Evolutionary conservation across 2,113 vertebrate species (phyloP).

Genomic region (Micronycteris hirsuta): DNA sequence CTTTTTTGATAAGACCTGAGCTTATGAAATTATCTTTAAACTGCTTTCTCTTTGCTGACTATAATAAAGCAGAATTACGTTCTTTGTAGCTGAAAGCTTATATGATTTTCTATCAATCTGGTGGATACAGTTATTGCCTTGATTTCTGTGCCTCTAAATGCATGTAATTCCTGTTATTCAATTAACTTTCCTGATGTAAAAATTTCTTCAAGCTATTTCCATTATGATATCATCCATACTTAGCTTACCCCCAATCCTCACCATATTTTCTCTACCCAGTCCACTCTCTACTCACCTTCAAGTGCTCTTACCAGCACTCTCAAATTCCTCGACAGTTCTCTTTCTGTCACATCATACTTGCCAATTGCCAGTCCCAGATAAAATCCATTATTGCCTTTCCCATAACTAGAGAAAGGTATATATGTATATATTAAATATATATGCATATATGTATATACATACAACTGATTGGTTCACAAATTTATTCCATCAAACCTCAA

Average conservation of each 20-base stretch:
- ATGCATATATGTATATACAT: not conserved
- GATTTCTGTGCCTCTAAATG: not conserved
- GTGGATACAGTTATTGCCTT: not conserved
- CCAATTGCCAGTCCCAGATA: not conserved
- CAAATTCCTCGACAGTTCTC: not conserved
- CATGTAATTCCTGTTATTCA: not conserved
- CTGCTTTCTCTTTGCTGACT: conserved; percentile 24
- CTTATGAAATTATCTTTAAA: conserved; percentile 37
- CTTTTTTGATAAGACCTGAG: not conserved
- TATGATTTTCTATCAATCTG: not conserved
- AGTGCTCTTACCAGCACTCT: not conserved
- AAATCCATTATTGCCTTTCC: conserved; percentile 5
- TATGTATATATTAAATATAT: not conserved
- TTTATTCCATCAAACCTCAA: not conserved
- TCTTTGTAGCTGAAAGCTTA: conserved; percentile 17
- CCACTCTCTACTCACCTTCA: not conserved
- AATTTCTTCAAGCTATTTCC: not conserved
- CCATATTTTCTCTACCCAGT: not conserved
- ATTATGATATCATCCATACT: not conserved
- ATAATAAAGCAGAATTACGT: conserved; percentile 15
- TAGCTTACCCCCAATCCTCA: not conserved
- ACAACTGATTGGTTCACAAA: not conserved
- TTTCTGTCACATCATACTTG: not conserved
- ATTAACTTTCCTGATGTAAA: not conserved
- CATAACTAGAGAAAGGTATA: not conserved